Evolutionary conservation across 2,797 vertebrate genomes (phyloP).

Genomic region (Astyanax mexicanus): DNA sequence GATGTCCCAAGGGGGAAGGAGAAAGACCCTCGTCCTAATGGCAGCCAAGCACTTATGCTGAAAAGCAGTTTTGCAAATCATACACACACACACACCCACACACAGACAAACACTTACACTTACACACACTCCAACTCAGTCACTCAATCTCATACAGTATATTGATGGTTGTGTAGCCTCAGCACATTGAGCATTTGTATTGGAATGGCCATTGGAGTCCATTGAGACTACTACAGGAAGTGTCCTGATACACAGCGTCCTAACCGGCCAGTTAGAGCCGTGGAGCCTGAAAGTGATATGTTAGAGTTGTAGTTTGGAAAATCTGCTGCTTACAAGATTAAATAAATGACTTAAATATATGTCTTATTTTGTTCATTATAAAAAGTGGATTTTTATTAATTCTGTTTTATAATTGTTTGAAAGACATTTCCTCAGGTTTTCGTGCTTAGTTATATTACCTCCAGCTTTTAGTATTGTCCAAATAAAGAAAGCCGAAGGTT

Average conservation of each 20-base stretch:
- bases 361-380: too few species aligned
- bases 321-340: background rate
- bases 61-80: conserved; percentile 43
- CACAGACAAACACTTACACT: conserved; percentile 23
- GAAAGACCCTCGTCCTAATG: conserved; percentile 48
- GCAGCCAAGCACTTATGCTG: conserved; percentile 54
- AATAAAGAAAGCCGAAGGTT: too few species aligned
- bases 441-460: too few species aligned
- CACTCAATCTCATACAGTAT: conserved; percentile 22
- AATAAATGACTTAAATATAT: too few species aligned
- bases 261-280: background rate
- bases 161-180: background rate
- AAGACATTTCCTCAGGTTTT: too few species aligned
- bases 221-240: conserved; percentile 2
- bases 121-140: conserved; percentile 29
- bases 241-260: background rate
- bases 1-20: conserved; percentile 44
- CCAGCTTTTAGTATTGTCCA: too few species aligned
- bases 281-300: background rate
- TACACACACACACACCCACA: conserved; percentile 29
- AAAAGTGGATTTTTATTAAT: too few species aligned
- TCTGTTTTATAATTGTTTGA: too few species aligned
- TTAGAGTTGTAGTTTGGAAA: background rate
- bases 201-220: background rate
- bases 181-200: conserved; percentile 3